Base-by-base conservation (phyloP, 2,888 invertebrate genomes). In the Drosophila limbata region DNA sequence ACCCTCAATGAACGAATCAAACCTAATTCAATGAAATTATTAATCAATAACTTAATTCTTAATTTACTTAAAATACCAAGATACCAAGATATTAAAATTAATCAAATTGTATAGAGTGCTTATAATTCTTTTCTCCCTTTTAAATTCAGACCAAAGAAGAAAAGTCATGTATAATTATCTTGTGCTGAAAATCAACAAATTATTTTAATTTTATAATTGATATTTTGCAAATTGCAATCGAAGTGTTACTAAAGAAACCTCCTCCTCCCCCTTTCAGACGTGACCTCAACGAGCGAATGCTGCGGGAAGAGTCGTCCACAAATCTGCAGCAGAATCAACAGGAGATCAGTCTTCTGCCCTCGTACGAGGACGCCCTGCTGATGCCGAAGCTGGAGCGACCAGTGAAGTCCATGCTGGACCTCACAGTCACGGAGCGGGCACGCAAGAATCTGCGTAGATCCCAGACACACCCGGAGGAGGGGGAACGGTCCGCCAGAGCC, bases 321-420 rank as follows among this genome's bases (percentile, higher is more conserved):
- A 95, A 66, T 10, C 94, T 86, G 94, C 95, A 21, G 94, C 95
- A 70, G 19, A 95, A 95, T 0, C 93, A 95, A 78, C 93, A 95
- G 78, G 96, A 96, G 92, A 93, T 95, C 33, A 94, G 95, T 65
- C 95, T 96, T 37, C 96, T 96, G 39, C 96, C 96, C 0, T 95
- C 95, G 3, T 96, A 96, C 84, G 95, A 95, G 81, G 96, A 96
- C 92, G 96, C 96, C 35, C 93, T 96, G 62, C 93, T 95, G 19
- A 95, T 96, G 95, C 96, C 96, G 1, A 94, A 95, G 88, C 84
- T 96, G 40, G 95, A 94, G 79, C 91, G 94, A 4, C 95, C 95
- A 0, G 94, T 94, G 82, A 94, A 94, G 79, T 95, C 95, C 0
- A 91, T 93, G 90, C 40, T 91, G 64, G 89, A 91, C 67, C 47